Percentiles rank a stretch among this genome's conserved stretches.
These are phyloP conservation scores for Carcinoscorpius rotundicauda DNA, from an alignment of 1,140 invertebrate genomes.

Conservation along the genomic window DNA sequence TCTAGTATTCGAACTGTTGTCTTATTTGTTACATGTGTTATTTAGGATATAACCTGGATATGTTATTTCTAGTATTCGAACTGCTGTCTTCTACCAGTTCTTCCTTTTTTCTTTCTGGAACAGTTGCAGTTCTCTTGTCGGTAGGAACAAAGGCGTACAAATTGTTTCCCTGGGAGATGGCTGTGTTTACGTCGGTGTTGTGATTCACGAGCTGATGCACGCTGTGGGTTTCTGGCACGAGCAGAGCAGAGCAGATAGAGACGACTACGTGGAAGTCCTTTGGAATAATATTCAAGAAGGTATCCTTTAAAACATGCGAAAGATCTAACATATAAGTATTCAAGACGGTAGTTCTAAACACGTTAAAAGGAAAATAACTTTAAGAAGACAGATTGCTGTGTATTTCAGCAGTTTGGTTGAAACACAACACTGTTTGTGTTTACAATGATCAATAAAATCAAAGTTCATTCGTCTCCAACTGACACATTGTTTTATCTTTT, in stretches of 20 bases:
- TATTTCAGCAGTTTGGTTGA: too few relatives aligned
- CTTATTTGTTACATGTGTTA: too few relatives aligned
- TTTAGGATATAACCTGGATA: too few relatives aligned
- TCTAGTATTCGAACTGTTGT: too few relatives aligned
- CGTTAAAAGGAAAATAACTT: background rate
- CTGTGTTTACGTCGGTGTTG: conserved; percentile 34
- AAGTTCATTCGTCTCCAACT: too few relatives aligned
- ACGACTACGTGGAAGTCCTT: conserved; percentile 13
- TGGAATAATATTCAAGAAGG: background rate
- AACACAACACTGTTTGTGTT: too few relatives aligned
- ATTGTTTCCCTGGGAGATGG: background rate
- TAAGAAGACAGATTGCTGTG: background rate
- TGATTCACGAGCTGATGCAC: conserved; percentile 50
- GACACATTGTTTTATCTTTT: too few relatives aligned
- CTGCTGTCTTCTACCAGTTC: too few relatives aligned
- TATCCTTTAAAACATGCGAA: background rate
- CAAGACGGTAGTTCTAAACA: too few relatives aligned
- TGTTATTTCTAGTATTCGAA: too few relatives aligned
- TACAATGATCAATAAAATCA: too few relatives aligned
- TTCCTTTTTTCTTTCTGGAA: background rate
- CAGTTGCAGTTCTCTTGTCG: background rate
- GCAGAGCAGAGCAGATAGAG: conserved; percentile 30
- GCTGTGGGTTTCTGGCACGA: conserved; percentile 46
- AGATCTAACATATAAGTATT: background rate
- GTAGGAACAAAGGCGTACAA: conserved; percentile 1